phyloP scores from a whole-genome alignment of 2,797 vertebrate species.

The Heliangelus exortis region DNA sequence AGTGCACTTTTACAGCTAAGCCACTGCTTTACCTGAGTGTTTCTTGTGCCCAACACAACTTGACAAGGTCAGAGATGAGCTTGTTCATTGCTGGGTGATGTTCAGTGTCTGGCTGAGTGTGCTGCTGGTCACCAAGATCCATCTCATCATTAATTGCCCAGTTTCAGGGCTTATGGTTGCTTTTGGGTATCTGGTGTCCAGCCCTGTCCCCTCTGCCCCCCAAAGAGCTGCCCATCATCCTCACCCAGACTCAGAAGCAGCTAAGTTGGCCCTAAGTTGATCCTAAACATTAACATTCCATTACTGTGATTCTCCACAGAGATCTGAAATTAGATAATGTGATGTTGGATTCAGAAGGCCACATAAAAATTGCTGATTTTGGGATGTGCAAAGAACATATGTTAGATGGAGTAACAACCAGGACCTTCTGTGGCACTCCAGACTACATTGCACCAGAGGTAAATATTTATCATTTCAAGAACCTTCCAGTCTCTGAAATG shows the following conservation, averaged over 20 bases:
- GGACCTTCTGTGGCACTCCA: conserved; percentile 97
- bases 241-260: not conserved
- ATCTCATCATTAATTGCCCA: not conserved
- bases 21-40: not conserved
- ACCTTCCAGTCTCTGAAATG: not conserved
- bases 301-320: conserved; percentile 75
- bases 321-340: conserved; percentile 98
- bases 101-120: not conserved
- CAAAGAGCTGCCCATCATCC: rapidly evolving
- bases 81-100: not conserved
- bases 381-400: conserved; percentile 99
- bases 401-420: conserved; percentile 86
- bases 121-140: not conserved
- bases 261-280: not conserved
- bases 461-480: conserved; percentile 18
- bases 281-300: conserved; percentile 1
- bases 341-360: conserved; percentile 95
- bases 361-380: conserved; percentile 98
- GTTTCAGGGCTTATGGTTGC: not conserved
- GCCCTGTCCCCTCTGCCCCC: not conserved
- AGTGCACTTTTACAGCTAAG: not conserved
- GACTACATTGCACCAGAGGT: conserved; percentile 99
- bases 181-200: rapidly evolving
- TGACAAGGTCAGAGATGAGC: not conserved
- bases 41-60: not conserved